phyloP scores from a whole-genome alignment of 23 tunicate genomes.

The Oikopleura dioica region DNA sequence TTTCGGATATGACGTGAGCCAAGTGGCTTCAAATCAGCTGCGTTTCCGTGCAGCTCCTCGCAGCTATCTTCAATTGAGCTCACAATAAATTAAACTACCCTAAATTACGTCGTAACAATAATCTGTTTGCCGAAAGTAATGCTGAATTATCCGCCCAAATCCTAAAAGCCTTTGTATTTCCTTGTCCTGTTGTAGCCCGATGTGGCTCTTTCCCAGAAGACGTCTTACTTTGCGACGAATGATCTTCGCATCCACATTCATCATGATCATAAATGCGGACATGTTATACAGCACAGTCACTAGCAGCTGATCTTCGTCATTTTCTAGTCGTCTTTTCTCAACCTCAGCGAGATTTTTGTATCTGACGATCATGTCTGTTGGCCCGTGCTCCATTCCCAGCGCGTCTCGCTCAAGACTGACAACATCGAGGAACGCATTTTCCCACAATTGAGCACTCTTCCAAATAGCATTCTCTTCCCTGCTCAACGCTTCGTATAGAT shows the following conservation, averaged over 20 bases:
- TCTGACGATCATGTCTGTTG: slow-evolving; percentile 85
- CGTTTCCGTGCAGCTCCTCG: slow-evolving; percentile 20
- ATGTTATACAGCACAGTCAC: slow-evolving; percentile 81
- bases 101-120: neutral
- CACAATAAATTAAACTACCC: neutral
- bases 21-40: slow-evolving; percentile 82
- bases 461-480: neutral
- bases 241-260: slow-evolving; percentile 28
- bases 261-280: slow-evolving; percentile 76
- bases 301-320: slow-evolving; percentile 71
- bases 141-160: neutral
- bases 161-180: slow-evolving; percentile 48
- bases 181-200: slow-evolving; percentile 56
- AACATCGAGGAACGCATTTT: slow-evolving; percentile 25
- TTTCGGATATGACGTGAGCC: slow-evolving; percentile 92
- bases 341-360: slow-evolving; percentile 34
- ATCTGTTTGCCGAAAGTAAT: neutral
- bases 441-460: slow-evolving; percentile 5
- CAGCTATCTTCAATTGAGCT: slow-evolving; percentile 19
- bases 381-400: slow-evolving; percentile 98
- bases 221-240: slow-evolving; percentile 85
- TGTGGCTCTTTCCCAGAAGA: slow-evolving; percentile 77
- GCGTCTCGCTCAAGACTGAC: slow-evolving; percentile 97
- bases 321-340: slow-evolving; percentile 61
- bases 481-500: slow-evolving; percentile 39